Base-by-base conservation (phyloP, 2,888 invertebrate species). In the Meganola albula region DNA sequence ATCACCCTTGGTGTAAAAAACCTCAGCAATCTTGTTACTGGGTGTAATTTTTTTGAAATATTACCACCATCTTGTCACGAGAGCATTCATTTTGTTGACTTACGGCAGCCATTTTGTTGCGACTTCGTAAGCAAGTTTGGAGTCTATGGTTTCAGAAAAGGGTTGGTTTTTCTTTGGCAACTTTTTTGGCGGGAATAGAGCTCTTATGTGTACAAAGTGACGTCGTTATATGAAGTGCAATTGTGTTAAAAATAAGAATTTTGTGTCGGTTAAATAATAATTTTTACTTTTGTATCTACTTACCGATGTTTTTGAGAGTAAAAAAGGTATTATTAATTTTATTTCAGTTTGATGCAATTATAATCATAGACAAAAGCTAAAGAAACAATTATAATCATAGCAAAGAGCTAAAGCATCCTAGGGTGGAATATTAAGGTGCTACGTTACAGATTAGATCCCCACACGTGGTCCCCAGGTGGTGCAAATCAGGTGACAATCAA, bases 11-110 rank as follows among this genome's bases (percentile, higher is more conserved):
- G 27, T 28, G 35, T 26, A 45, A 60, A 61, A 64, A 59, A 47
- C 48, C 42, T 42, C 44, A 58, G 62, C 71, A 66, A 73, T 71
- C 67, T 63, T 53, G 63, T 64, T 63, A 63, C 52, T 60, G 53
- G 50, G 44, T 50, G 60, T 63, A 66, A 64, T 67, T 69, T 59
- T 52, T 60, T 49, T 69, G 64, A 70, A 70, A 67, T 61, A 73
- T 67, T 45, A 37, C 55, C 23, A 48, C 60, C 65, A 61, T 70
- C 66, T 66, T 63, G 63, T 68, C 64, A 57, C 46, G 21, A 58
- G 54, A 46, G 55, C 63, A 54, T 60, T 60, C 63, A 63, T 71
- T 68, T 62, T 62, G 66, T 60, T 56, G 59, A 67, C 63, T 65
- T 61, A 60, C 51, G 44, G 48, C 34, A 24, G 41, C 44, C 44